A percentile compares a stretch with the other conserved stretches of the same genome.
Evolutionary conservation across 1,140 invertebrate genomes (phyloP).

Genomic region (Trachelipus rathkii): DNA sequence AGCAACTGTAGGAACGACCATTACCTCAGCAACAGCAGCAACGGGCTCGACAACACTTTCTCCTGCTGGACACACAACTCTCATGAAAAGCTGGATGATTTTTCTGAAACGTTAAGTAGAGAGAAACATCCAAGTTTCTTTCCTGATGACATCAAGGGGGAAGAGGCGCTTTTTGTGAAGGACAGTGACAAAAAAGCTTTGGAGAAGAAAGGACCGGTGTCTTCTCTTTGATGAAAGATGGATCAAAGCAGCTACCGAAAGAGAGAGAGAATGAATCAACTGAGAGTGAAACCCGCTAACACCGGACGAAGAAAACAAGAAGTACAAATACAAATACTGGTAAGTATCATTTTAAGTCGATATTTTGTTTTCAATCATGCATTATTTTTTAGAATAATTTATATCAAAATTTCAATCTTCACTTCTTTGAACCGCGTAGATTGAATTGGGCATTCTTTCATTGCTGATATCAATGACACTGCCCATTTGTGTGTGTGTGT

Average conservation of each 20-base stretch:
- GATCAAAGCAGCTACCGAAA: not conserved
- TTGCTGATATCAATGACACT: too few relatives aligned
- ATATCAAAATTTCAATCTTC: too few relatives aligned
- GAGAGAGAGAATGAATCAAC: not conserved
- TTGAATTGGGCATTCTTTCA: too few relatives aligned
- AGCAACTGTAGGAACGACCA: not conserved
- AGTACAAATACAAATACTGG: constrained; percentile 6
- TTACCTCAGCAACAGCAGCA: not conserved
- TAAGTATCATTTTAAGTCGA: not conserved
- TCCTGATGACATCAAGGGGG: not conserved
- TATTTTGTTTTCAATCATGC: too few relatives aligned
- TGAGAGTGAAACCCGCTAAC: not conserved
- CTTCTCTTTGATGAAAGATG: not conserved
- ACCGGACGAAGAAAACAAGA: not conserved
- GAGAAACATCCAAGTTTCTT: not conserved
- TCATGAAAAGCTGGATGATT: not conserved
- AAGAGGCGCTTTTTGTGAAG: not conserved
- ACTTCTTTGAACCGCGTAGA: too few relatives aligned
- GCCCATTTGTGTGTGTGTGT: too few relatives aligned
- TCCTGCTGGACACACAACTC: not conserved
- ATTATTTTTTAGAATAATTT: too few relatives aligned
- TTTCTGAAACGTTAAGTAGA: not conserved
- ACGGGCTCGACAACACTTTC: not conserved
- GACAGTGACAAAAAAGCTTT: not conserved
- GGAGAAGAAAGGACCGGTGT: not conserved